Conservation (phyloP, 2,113 vertebrate species). For the Bubo bubo region DNA sequence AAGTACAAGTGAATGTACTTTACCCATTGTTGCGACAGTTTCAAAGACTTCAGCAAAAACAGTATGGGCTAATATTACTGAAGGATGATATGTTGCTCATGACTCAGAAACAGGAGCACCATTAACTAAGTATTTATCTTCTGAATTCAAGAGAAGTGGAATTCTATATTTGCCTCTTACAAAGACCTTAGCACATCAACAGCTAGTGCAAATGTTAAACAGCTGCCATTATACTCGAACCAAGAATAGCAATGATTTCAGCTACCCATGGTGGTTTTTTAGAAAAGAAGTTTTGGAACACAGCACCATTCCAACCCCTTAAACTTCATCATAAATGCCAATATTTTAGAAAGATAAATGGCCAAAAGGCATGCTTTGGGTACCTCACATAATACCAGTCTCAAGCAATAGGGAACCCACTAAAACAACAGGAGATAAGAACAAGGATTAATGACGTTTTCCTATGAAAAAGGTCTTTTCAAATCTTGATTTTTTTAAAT, state of each 20-base stretch:
- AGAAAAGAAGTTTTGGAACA: background rate
- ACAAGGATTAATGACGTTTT: background rate
- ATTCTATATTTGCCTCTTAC: background rate
- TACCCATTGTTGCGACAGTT: background rate
- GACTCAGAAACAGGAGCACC: background rate
- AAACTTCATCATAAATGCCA: background rate
- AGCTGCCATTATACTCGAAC: background rate
- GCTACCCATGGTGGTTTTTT: background rate
- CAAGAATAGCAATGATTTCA: background rate
- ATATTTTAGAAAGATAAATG: background rate
- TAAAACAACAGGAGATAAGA: background rate
- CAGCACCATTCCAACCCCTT: background rate
- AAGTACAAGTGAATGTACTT: background rate
- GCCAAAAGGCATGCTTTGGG: background rate
- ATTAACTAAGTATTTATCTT: background rate
- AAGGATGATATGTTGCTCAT: background rate
- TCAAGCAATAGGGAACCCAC: background rate
- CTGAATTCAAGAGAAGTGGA: background rate
- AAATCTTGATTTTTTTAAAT: background rate
- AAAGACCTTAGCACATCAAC: background rate
- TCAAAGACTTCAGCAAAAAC: background rate
- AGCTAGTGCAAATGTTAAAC: background rate
- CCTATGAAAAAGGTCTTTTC: background rate
- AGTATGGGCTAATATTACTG: background rate
- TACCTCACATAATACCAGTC: background rate